Base-by-base conservation (phyloP, 2,888 invertebrate genomes). In the Nebria brevicollis region DNA sequence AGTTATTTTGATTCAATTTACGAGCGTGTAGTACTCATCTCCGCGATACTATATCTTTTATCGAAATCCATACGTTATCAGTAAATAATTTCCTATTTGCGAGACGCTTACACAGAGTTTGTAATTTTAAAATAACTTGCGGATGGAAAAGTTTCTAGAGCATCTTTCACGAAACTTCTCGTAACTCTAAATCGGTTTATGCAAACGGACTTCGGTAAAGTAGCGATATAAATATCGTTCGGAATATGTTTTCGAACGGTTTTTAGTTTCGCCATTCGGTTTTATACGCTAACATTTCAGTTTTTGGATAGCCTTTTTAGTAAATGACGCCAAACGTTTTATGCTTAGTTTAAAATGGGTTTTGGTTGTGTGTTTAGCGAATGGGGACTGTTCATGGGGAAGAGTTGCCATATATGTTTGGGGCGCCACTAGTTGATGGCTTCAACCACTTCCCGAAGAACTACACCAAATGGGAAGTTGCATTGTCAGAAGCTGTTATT, bases 301-400 rank as follows among this genome's bases (percentile, higher is more conserved):
- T 41, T 72, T 15, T 13, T 70, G 70, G 70, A 70, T 34, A 70
- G 20, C 15, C 34, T 70, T 70, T 70, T 54, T 7, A 54, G 54
- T 54, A 54, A 54, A 54, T 54, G 13, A 54, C 54, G 8, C 13
- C 34, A 72, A 72, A 4, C 11, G n/a, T 26, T 72, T 72, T 68
- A 68, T 25, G 68, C 13, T 25, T 11, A 2, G 25, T 25, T 25
- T 68, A 68, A 68, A 15, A 68, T 75, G 15, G 25, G 43, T 79
- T 66, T 15, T 66, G 66, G 8, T 80, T 64, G 43, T 83, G 83
- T 70, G 89, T 89, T 5, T 91, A 97, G 94, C 92, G 96, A 83
- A 95, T 96, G 94, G 97, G 97, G 20, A 96, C 97, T 0, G 96
- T 97, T 2, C 97, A 97, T 86, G 97, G 97, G 0, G 97, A 97